phyloP scores from a whole-genome alignment of 2,113 vertebrate genomes.

The Campylorhamphus procurvoides region DNA sequence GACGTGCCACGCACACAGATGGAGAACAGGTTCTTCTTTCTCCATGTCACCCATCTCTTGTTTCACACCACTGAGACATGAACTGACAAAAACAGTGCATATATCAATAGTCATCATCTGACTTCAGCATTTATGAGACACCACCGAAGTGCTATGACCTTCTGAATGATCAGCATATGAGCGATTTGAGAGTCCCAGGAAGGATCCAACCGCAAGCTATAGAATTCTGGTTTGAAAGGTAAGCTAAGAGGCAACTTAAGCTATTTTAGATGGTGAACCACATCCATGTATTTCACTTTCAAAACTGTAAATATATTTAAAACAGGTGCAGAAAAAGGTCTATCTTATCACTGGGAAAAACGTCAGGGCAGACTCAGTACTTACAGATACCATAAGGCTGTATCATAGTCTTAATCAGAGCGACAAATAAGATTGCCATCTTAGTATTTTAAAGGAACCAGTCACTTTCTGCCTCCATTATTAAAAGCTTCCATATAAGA shows the following conservation, averaged over 20 bases:
- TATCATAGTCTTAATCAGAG: background rate
- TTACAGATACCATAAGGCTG: background rate
- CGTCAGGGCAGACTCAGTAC: background rate
- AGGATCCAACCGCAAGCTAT: background rate
- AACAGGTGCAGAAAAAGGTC: background rate
- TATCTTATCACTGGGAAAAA: background rate
- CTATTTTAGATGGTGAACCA: background rate
- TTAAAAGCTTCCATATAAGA: background rate
- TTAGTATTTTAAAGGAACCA: background rate
- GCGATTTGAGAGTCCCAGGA: fast-evolving
- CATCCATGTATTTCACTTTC: background rate
- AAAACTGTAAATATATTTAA: background rate
- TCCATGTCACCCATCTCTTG: background rate
- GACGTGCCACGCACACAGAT: background rate
- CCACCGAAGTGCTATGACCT: background rate
- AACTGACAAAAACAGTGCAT: slow-evolving; percentile 21
- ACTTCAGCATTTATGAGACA: background rate
- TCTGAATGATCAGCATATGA: background rate
- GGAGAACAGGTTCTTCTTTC: slow-evolving; percentile 35
- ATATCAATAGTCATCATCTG: background rate
- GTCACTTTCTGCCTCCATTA: background rate
- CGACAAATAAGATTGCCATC: background rate
- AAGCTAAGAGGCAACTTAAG: background rate
- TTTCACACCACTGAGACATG: background rate
- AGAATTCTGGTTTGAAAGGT: background rate